Evolutionary conservation across 2,797 vertebrate species (phyloP).

Genomic region (Pagetopsis macropterus): DNA sequence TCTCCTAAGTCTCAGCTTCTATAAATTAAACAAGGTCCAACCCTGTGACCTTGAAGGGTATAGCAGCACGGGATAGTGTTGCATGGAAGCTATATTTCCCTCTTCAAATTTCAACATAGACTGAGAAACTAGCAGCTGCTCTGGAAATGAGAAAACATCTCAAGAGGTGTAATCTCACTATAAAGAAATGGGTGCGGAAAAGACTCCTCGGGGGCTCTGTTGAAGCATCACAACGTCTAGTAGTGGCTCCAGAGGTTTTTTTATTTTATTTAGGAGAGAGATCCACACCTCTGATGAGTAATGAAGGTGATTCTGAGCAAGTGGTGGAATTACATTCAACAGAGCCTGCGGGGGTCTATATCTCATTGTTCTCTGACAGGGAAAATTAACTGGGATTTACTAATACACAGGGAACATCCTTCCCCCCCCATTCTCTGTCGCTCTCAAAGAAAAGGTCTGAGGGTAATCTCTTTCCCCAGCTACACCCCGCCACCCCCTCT

Average conservation of each 20-base stretch:
- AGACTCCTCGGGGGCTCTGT: constrained; percentile 39
- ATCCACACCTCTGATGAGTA: constrained; percentile 74
- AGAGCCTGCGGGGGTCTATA: constrained; percentile 71
- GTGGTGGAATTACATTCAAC: constrained; percentile 78
- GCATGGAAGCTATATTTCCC: constrained; percentile 28
- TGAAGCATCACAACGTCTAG: constrained; percentile 27
- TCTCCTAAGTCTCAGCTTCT: constrained; percentile 47
- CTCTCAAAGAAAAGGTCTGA: constrained; percentile 65
- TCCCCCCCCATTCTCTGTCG: constrained; percentile 31
- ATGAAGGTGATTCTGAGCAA: constrained; percentile 78
- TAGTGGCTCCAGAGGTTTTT: constrained; percentile 20
- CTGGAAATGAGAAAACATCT: constrained; percentile 50
- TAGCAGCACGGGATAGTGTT: constrained; percentile 23
- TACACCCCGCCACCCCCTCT: constrained; percentile 22
- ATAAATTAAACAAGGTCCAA: constrained; percentile 72
- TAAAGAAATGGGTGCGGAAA: constrained; percentile 22
- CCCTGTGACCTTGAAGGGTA: constrained; percentile 39
- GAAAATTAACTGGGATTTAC: constrained; percentile 84
- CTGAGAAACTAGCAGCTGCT: constrained; percentile 49
- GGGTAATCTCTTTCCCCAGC: constrained; percentile 66
- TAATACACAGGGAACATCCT: constrained; percentile 71
- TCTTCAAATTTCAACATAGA: constrained; percentile 31
- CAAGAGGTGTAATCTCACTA: constrained; percentile 56
- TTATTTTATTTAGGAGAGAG: constrained; percentile 14
- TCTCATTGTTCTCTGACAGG: constrained; percentile 82